Evolutionary conservation across 37 sponge, comb jelly and placozoan genomes (phyloP).

Genomic region (Theonella swinhoei): DNA sequence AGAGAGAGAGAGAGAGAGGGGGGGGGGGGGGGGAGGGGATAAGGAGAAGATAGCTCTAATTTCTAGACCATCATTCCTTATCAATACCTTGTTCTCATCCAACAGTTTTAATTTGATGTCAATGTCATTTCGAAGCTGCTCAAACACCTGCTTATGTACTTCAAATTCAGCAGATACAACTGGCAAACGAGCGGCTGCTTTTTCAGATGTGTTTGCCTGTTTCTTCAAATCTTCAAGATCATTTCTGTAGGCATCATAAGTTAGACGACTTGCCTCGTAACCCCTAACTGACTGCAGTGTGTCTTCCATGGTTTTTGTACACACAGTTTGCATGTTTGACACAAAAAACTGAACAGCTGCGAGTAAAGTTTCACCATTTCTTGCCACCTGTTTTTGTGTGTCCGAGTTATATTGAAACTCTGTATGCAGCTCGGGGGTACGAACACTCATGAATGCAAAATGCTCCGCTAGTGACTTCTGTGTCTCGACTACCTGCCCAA

Average conservation of each 20-base stretch:
- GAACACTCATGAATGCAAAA: conserved; percentile 85
- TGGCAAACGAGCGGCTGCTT: conserved; percentile 51
- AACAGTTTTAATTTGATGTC: conserved; percentile 90
- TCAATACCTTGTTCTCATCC: conserved; percentile 94
- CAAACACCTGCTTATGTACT: conserved; percentile 74
- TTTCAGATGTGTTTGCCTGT: conserved; percentile 41
- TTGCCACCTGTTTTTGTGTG: conserved; percentile 72
- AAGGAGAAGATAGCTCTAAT: neutral
- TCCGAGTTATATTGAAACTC: conserved; percentile 85
- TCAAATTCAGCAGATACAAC: conserved; percentile 69
- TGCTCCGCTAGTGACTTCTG: conserved; percentile 87
- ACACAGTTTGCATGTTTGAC: conserved; percentile 75
- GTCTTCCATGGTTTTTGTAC: conserved; percentile 92
- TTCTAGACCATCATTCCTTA: neutral
- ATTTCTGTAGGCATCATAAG: conserved; percentile 86
- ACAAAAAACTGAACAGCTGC: conserved; percentile 59
- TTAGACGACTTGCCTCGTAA: conserved; percentile 80
- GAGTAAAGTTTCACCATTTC: conserved; percentile 78
- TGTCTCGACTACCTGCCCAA: conserved; percentile 62
- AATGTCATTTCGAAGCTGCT: conserved; percentile 78
- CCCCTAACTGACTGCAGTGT: conserved; percentile 80
- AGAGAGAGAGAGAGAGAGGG: neutral
- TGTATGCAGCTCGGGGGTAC: conserved; percentile 72
- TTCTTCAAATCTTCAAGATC: conserved; percentile 70
- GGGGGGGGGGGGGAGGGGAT: neutral